Evolutionary conservation across 2,113 vertebrate species (phyloP), one percentile per base, ranked within the genome.

Genomic region (Plectropomus leopardus): DNA sequence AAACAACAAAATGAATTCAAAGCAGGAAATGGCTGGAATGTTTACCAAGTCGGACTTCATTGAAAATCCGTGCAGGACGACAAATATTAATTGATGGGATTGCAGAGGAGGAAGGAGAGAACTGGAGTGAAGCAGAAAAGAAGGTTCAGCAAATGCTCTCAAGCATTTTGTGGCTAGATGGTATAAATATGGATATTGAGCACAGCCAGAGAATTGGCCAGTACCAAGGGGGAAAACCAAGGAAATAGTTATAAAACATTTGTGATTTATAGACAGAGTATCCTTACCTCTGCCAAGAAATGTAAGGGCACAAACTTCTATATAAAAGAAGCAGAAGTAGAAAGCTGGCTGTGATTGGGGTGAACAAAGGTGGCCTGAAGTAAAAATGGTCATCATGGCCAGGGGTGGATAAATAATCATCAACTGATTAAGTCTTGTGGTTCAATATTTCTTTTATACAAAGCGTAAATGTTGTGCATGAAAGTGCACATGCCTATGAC

Each of bases 171-270:
- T n/a, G 14, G 24, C 28, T 21, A 15, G 30, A 60, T 24, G 19
- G 44, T 17, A 66, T 57, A 44, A 53, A 76, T 51, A 67, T 67
- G 28, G 17, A 71, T 32, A 36, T 10, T 26, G 36, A 67, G 14
- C 28, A 16, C 15, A 9, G 14, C 30, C 50, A 69, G 21, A 65
- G 14, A 60, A 15, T n/a, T 55, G 48, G 42, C 16, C 34, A 48
- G 21, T 5, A 32, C 15, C 6, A 57, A 40, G 5, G n/a, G 4
- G 17, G 6, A 5, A 42, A 57, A 24, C 34, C 23, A 4, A 8
- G 16, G 17, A 55, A 69, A 61, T 15, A n/a, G 11, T 32, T 17
- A 7, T 28, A 3, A 77, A 44, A 2, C 1, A 2, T 21, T 24
- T 26, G n/a, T 50, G 55, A 32, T 21, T n/a, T n/a, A 44, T 5